Evolutionary conservation across 2,113 vertebrate genomes (phyloP), one percentile per base, ranked within the genome.

Genomic region (Stomatorhinus ivindoensis): DNA sequence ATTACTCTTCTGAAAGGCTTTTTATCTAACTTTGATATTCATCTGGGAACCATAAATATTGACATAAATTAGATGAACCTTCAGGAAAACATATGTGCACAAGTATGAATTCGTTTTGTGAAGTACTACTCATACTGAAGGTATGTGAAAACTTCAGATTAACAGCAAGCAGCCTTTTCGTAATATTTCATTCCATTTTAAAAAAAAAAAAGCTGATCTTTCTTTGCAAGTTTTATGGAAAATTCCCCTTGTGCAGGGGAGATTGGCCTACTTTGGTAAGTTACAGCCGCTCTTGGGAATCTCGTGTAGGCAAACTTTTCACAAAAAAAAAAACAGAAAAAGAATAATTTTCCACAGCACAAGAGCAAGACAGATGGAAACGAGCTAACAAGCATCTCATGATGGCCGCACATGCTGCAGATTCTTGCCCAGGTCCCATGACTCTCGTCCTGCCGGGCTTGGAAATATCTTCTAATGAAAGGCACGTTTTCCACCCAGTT

Each of bases 401-500:
- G 87, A 65, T 87, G 42, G n/a, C 27, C 90, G 85, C 42, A 89
- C 87, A 44, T 50, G 88, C 88, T 17, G 48, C 85, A 85, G 91
- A 90, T 80, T 91, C 91, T 76, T 92, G 47, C 55, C 44, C 80
- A 9, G 51, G 35, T 94, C 94, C 90, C 93, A 95, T 95, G 94
- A 95, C 93, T 93, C 87, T 53, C 35, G 90, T 93, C 92, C 90
- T 90, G 58, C 89, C 35, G 89, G 91, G 91, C 80, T 87, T 61
- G 92, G 89, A 80, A 76, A 87, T 88, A 90, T 55, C 46, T 47
- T 87, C 44, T 94, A 95, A 95, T 93, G 94, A 94, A 91, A 92
- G 92, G 94, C 94, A 95, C 91, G 92, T 95, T 94, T 90, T 92
- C 90, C 93, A 90, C 90, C 90, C 89, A 47, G 55, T 92, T 94